phyloP scores from a whole-genome alignment of 2,113 vertebrate species.

The Vimba vimba region DNA sequence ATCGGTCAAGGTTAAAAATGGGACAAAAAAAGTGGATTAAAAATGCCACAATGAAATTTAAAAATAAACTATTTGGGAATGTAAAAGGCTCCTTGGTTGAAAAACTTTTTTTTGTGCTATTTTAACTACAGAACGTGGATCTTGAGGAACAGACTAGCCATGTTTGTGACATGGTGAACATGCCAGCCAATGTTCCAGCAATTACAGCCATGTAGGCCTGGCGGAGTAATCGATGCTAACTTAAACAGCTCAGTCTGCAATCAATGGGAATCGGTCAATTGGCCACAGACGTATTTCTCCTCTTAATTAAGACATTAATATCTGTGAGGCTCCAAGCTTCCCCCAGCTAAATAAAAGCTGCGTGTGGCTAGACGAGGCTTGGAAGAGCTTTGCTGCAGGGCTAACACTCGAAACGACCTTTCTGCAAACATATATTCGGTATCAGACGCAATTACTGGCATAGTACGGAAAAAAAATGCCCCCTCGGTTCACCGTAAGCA shows the following conservation, averaged over 20 bases:
- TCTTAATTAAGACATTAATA: slow-evolving; percentile 96
- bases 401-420: slow-evolving; percentile 20
- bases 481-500: slow-evolving; percentile 3
- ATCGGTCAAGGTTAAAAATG: neutral
- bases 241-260: slow-evolving; percentile 88
- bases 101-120: neutral
- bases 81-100: neutral
- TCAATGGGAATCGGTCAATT: slow-evolving; percentile 92
- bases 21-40: neutral
- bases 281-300: slow-evolving; percentile 87
- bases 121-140: neutral
- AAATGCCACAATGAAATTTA: too few species aligned
- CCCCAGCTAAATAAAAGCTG: slow-evolving; percentile 86
- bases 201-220: slow-evolving; percentile 92
- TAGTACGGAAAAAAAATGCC: neutral
- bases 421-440: neutral
- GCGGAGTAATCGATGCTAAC: slow-evolving; percentile 89
- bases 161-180: slow-evolving; percentile 46
- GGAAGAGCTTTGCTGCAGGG: slow-evolving; percentile 13
- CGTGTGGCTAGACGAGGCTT: slow-evolving; percentile 63
- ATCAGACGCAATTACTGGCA: neutral
- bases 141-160: slow-evolving; percentile 29
- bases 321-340: slow-evolving; percentile 83
- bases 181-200: slow-evolving; percentile 82
- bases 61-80: too few species aligned